Conservation (phyloP, 2,888 invertebrate genomes). For the Thereva nobilitata region DNA sequence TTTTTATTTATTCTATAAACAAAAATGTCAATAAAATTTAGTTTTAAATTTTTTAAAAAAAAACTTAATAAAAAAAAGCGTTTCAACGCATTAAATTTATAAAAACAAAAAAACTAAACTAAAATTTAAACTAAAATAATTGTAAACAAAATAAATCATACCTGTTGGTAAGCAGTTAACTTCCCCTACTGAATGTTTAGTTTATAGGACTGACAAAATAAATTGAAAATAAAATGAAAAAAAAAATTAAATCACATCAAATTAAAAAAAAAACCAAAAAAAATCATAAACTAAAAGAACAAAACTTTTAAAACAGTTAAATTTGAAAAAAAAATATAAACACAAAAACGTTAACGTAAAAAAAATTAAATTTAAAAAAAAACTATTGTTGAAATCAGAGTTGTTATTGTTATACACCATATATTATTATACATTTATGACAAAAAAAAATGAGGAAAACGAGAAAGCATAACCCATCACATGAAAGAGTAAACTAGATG, state of each 20-base stretch:
- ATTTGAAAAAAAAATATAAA: neutral
- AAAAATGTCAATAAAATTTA: no score
- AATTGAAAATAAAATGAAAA: constrained; percentile 1
- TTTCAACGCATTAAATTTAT: constrained; percentile 9
- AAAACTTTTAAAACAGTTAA: no score
- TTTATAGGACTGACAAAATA: constrained; percentile 10
- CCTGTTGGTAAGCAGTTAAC: neutral
- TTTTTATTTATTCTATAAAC: no score
- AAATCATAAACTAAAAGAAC: neutral
- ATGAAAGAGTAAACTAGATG: neutral
- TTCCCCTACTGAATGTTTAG: neutral
- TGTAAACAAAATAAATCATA: neutral
- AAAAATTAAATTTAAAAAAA: constrained; percentile 30
- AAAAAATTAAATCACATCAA: constrained; percentile 19
- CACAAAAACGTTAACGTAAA: constrained; percentile 8
- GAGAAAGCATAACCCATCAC: neutral
- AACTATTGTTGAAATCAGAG: constrained; percentile 41
- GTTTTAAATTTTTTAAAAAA: neutral
- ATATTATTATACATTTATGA: constrained; percentile 38
- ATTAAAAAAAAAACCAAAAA: constrained; percentile 13
- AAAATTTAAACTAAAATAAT: neutral
- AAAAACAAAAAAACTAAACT: neutral
- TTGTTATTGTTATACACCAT: constrained; percentile 42
- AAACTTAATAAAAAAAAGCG: neutral
- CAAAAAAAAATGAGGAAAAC: constrained; percentile 30